phyloP scores from a whole-genome alignment of 2,113 vertebrate species.

The Regulus satrapa region DNA sequence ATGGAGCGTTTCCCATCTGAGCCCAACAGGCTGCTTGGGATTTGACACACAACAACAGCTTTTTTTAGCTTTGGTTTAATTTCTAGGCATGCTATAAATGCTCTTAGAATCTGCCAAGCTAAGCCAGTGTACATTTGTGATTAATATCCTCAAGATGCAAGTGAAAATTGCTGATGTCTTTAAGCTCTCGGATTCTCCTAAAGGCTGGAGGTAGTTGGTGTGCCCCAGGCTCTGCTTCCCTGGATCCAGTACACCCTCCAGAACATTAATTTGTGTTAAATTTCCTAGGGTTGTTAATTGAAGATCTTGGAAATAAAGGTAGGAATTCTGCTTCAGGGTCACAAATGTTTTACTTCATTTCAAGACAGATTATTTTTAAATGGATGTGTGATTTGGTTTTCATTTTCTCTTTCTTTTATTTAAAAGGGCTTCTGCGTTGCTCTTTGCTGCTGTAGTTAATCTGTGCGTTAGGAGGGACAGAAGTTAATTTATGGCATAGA shows the following conservation, averaged over 20 bases:
- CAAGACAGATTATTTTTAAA: not conserved
- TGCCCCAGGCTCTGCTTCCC: slow-evolving; percentile 13
- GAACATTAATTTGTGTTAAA: not conserved
- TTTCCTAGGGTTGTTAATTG: not conserved
- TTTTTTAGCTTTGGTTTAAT: not conserved
- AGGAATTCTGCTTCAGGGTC: not conserved
- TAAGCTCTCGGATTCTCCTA: not conserved
- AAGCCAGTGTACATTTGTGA: not conserved
- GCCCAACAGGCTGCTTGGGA: not conserved
- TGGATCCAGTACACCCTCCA: not conserved
- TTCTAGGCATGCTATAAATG: not conserved
- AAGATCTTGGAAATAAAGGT: not conserved
- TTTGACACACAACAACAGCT: not conserved
- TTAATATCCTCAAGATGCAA: slow-evolving; percentile 17
- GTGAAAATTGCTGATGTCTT: not conserved
- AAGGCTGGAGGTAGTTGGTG: not conserved
- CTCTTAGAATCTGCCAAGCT: not conserved
- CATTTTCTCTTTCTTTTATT: not conserved
- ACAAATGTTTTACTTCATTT: not conserved
- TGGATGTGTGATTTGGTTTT: not conserved
- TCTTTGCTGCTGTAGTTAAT: not conserved
- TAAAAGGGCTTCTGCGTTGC: not conserved
- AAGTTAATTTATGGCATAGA: not conserved
- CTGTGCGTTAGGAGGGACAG: not conserved
- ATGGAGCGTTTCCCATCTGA: not conserved